Base-by-base conservation (phyloP, 1,140 invertebrate species). In the Polyergus mexicanus region DNA sequence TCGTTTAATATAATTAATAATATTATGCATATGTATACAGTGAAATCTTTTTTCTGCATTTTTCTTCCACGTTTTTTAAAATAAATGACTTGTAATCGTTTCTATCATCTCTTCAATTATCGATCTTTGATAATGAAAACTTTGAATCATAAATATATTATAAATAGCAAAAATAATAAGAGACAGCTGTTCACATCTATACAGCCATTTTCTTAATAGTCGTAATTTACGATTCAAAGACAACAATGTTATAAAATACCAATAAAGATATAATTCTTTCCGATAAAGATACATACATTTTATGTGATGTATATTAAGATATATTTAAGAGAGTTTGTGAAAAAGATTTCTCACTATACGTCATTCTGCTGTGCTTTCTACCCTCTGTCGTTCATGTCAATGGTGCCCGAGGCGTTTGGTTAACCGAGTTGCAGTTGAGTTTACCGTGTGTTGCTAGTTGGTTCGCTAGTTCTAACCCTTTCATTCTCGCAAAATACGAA, bases 401-500 rank as follows among this genome's bases (percentile, higher is more conserved):
- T 25, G 44, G 3, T 51, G 47, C 66, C 19, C 38, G 51, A 22
- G 19, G 51, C 65, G 35, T 80, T 58, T 54, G 76, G 13, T 32
- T 62, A 78, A 78, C 32, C 32, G 68, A 81, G 51, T 72, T 81
- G 66, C 41, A 58, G 54, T 60, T 68, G 22, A 81, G 35, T 51
- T 80, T 41, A 19, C 25, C 35, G 51, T 16, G 16, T 51, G 47
- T 71, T 69, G 32, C 47, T 69, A 69, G 65, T 56, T 81, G 35
- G 32, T 32, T 81, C 51, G 58, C 35, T 28, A 81, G 35, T 71
- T 71, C 51, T 58, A 56, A 81, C 38, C 78, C 65, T 81, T 81
- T 81, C 77, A 71, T 81, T 81, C 51, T 72, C 66, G 2, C 7
- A 35, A 81, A 71, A 58, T 69, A 80, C 47, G 22, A 28, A 69